Conservation (phyloP, 2,888 invertebrate species). For the Drosophila emarginata region DNA sequence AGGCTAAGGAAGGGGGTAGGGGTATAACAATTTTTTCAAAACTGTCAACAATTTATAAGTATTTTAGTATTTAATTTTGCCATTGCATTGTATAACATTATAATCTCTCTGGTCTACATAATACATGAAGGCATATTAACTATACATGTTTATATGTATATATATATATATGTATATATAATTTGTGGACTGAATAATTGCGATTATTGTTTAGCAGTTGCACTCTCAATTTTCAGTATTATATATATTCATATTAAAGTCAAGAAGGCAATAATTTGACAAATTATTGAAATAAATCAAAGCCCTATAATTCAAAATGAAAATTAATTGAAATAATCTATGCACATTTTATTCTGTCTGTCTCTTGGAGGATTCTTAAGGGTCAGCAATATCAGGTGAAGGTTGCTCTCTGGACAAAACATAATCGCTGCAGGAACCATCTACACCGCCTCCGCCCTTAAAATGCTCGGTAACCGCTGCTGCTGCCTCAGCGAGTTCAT, state of each 20-base stretch:
- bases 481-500: slow-evolving; percentile 68
- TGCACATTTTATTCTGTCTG: background rate
- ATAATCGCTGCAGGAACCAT: slow-evolving; percentile 70
- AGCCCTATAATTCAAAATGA: background rate
- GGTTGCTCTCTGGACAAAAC: slow-evolving; percentile 61
- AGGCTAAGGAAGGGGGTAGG: slow-evolving; percentile 10
- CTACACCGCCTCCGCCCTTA: slow-evolving; percentile 47
- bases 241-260: background rate
- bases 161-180: slow-evolving; percentile 31
- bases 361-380: slow-evolving; percentile 23
- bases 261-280: background rate
- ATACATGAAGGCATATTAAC: slow-evolving; percentile 36
- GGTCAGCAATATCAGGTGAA: slow-evolving; percentile 22
- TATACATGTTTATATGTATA: slow-evolving; percentile 40
- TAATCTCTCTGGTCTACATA: slow-evolving; percentile 24
- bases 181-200: slow-evolving; percentile 25
- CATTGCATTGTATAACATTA: slow-evolving; percentile 24
- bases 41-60: slow-evolving; percentile 55
- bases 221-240: slow-evolving; percentile 44
- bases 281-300: background rate
- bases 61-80: slow-evolving; percentile 4
- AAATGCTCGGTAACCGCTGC: slow-evolving; percentile 58
- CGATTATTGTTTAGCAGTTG: slow-evolving; percentile 45
- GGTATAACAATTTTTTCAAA: slow-evolving; percentile 44
- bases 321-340: background rate